phyloP scores from a whole-genome alignment of 2,888 invertebrate genomes.

The Drosophila lacicola region DNA sequence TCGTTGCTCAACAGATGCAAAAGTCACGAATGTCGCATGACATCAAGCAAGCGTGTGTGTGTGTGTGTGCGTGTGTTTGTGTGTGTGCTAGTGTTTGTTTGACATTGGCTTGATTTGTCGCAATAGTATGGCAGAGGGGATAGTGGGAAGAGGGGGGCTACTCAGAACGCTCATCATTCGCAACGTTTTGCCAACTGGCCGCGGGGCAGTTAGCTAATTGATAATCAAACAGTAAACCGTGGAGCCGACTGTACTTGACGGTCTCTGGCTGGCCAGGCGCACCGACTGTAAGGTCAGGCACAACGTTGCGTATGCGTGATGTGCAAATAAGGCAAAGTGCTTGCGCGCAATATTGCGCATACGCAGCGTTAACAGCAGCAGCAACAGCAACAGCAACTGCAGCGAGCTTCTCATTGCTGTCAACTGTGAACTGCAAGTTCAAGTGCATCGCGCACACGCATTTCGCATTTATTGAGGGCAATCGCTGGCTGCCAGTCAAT shows the following conservation, averaged over 20 bases:
- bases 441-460: slow-evolving; percentile 68
- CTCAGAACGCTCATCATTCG: slow-evolving; percentile 38
- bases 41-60: not conserved
- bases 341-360: slow-evolving; percentile 49
- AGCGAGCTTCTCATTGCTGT: not conserved
- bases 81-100: slow-evolving; percentile 24
- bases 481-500: slow-evolving; percentile 41
- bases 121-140: slow-evolving; percentile 13
- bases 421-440: slow-evolving; percentile 56
- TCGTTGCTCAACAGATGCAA: slow-evolving; percentile 41
- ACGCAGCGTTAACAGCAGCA: slow-evolving; percentile 37
- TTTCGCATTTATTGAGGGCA: slow-evolving; percentile 44
- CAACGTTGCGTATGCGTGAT: slow-evolving; percentile 75
- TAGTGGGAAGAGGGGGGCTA: not conserved
- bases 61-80: slow-evolving; percentile 7
- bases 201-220: slow-evolving; percentile 63
- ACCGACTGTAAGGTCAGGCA: slow-evolving; percentile 43
- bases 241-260: slow-evolving; percentile 51
- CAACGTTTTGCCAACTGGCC: slow-evolving; percentile 14
- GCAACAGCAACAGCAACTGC: slow-evolving; percentile 22
- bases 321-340: slow-evolving; percentile 62
- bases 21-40: slow-evolving; percentile 38
- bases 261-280: slow-evolving; percentile 26
- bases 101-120: slow-evolving; percentile 64
- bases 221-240: slow-evolving; percentile 70